Conservation (phyloP, 2,113 vertebrate species). For the Plestiodon gilberti region DNA sequence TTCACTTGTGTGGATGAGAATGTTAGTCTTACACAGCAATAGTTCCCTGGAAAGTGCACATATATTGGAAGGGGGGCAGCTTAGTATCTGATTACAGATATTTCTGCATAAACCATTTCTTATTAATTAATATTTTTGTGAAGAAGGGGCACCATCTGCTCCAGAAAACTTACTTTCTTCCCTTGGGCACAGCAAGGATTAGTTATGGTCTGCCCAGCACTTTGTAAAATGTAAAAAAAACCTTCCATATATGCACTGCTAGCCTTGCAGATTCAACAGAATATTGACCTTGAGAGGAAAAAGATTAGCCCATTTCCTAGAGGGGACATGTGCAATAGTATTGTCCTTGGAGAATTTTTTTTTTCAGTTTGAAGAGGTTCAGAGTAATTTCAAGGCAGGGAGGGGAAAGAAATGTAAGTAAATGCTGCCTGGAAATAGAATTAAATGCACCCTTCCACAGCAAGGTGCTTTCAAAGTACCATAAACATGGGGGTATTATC, state of each 20-base stretch:
- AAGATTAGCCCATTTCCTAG: constrained; percentile 12
- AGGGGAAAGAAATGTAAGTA: constrained; percentile 28
- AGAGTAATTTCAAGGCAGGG: not conserved
- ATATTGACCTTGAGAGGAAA: constrained; percentile 14
- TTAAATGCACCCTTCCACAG: constrained; percentile 11
- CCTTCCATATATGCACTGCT: constrained; percentile 21
- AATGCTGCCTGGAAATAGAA: constrained; percentile 14
- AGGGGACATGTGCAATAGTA: not conserved
- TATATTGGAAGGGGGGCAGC: not conserved
- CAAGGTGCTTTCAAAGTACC: constrained; percentile 12
- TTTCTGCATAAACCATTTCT: not conserved
- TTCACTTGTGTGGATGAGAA: not conserved
- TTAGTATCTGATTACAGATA: accelerated
- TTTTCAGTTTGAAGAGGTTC: constrained; percentile 16
- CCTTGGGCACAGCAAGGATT: not conserved
- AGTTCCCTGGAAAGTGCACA: not conserved
- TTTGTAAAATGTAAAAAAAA: constrained; percentile 36
- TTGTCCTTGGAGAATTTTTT: constrained; percentile 29
- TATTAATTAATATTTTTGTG: not conserved
- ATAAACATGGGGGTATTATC: not conserved
- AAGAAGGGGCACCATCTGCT: constrained; percentile 14
- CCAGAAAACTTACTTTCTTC: constrained; percentile 16
- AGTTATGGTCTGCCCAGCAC: constrained; percentile 2
- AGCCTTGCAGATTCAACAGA: not conserved
- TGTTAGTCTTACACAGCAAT: not conserved